Conservation (phyloP, 2,888 invertebrate species). For the Aphodius granarius region DNA sequence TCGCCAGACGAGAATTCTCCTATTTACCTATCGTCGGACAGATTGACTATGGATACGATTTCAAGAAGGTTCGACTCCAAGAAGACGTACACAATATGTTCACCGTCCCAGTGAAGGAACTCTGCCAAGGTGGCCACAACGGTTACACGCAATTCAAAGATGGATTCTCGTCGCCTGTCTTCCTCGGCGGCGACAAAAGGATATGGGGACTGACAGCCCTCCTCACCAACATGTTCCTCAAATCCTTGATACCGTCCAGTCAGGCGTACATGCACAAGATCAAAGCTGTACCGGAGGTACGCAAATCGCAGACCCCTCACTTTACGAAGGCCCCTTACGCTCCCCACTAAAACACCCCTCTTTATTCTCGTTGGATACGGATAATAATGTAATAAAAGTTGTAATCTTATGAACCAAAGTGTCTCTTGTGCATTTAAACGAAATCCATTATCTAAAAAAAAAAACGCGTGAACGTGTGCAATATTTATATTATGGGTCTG, state of each 20-base stretch:
- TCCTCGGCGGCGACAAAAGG: conserved; percentile 61
- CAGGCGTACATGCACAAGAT: conserved; percentile 60
- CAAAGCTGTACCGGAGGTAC: conserved; percentile 43
- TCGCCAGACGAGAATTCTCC: conserved; percentile 57
- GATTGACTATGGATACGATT: conserved; percentile 56
- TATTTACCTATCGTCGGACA: conserved; percentile 76
- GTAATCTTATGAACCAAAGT: not conserved
- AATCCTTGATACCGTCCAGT: conserved; percentile 62
- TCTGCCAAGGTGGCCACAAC: conserved; percentile 64
- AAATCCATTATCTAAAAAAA: not conserved
- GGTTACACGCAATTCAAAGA: conserved; percentile 71
- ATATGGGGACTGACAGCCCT: conserved; percentile 81
- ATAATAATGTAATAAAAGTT: not conserved
- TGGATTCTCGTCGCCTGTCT: conserved; percentile 67
- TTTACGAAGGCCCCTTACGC: not conserved
- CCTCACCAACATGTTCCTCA: conserved; percentile 72
- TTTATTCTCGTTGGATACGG: not conserved
- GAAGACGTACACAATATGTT: conserved; percentile 78
- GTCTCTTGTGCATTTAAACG: not conserved
- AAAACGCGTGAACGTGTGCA: not conserved
- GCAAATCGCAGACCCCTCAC: not conserved
- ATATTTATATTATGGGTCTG: not conserved
- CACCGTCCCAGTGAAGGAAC: conserved; percentile 64
- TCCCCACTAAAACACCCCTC: not conserved
- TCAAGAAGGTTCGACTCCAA: conserved; percentile 63